phyloP scores from a whole-genome alignment of 2,113 vertebrate genomes.

The Excalfactoria chinensis region DNA sequence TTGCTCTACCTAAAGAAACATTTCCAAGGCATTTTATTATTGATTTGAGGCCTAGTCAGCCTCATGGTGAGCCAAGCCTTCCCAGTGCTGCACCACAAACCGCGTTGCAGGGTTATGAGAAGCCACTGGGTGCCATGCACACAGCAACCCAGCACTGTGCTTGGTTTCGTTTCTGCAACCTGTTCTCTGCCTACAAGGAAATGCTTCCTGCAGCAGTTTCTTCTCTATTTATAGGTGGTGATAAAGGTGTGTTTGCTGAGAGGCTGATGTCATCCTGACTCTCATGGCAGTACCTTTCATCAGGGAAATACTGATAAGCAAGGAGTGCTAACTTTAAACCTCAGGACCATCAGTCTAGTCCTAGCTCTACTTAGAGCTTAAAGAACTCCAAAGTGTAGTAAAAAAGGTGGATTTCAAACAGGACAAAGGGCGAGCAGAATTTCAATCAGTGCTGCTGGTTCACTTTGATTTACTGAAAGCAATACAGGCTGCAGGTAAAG shows the following conservation, averaged over 20 bases:
- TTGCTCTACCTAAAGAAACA: background rate
- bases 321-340: background rate
- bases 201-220: background rate
- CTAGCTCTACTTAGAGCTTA: background rate
- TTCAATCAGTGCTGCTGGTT: background rate
- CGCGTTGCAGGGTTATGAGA: background rate
- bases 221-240: background rate
- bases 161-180: background rate
- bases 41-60: conserved; percentile 49
- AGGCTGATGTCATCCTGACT: background rate
- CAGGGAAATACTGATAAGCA: background rate
- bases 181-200: background rate
- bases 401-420: background rate
- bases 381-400: background rate
- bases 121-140: too few species aligned
- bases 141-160: accelerated
- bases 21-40: background rate
- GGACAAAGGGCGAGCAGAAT: background rate
- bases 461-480: background rate
- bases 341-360: background rate
- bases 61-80: conserved; percentile 22
- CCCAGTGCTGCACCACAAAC: conserved; percentile 16
- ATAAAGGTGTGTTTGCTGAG: background rate
- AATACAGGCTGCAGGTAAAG: background rate
- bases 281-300: background rate